These are phyloP conservation scores for Monochamus alternatus DNA, from an alignment of 2,888 invertebrate genomes.

Conservation along the genomic window DNA sequence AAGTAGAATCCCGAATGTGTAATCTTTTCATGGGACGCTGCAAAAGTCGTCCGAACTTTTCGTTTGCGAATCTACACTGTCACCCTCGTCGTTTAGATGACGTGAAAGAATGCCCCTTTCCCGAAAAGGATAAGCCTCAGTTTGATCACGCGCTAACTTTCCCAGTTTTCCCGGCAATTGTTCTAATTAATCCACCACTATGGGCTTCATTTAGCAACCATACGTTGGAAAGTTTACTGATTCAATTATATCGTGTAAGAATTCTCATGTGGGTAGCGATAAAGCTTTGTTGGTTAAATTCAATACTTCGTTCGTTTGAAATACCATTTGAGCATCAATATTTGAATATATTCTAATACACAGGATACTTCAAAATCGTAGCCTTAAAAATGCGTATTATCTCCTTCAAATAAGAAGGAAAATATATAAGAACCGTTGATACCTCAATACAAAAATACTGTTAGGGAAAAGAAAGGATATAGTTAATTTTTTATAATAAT, in stretches of 20 bases:
- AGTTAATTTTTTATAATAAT: no score
- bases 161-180: not conserved
- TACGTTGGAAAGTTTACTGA: not conserved
- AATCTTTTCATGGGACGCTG: slow-evolving; percentile 13
- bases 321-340: no score
- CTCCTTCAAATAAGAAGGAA: no score
- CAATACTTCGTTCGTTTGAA: no score
- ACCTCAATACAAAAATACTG: no score
- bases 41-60: not conserved
- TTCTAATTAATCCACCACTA: not conserved
- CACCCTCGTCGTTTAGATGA: not conserved
- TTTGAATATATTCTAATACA: no score
- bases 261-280: no score
- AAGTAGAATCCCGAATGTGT: not conserved
- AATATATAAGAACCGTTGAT: no score
- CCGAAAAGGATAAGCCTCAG: not conserved
- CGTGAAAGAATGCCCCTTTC: not conserved
- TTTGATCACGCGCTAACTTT: not conserved
- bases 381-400: no score
- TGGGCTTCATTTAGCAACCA: not conserved
- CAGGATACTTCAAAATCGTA: not conserved
- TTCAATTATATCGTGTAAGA: not conserved
- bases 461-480: no score
- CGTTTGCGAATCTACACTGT: not conserved
- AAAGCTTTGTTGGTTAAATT: no score